Evolutionary conservation across 2,797 vertebrate species (phyloP).

Genomic region (Tachyglossus aculeatus): DNA sequence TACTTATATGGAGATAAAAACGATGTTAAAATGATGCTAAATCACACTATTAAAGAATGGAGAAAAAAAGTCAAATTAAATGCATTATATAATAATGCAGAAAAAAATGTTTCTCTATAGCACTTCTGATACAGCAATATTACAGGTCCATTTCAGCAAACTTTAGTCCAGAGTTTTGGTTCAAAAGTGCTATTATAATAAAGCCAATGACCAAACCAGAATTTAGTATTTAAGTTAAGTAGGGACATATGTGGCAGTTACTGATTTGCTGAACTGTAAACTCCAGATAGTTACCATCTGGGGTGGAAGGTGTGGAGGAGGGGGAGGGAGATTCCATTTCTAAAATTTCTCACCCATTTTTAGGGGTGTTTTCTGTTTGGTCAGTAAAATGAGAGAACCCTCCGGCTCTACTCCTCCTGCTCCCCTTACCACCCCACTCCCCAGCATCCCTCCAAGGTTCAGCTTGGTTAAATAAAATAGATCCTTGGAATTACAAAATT

Average conservation of each 20-base stretch:
- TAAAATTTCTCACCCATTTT: not conserved
- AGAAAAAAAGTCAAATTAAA: not conserved
- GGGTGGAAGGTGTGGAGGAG: not conserved
- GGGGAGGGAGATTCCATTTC: not conserved
- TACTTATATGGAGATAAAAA: not conserved
- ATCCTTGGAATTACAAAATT: not conserved
- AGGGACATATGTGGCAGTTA: constrained; percentile 14
- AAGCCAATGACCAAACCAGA: not conserved
- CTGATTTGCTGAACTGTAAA: constrained; percentile 32
- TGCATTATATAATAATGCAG: not conserved
- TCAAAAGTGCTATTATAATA: constrained; percentile 16
- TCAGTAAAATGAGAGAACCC: not conserved
- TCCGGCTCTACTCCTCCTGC: not conserved
- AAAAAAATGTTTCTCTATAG: not conserved
- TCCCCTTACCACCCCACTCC: not conserved
- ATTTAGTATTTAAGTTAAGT: not conserved
- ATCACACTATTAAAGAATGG: not conserved
- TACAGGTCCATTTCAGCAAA: constrained; percentile 12
- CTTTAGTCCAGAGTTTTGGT: constrained; percentile 36
- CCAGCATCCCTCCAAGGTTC: not conserved
- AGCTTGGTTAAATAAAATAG: not conserved
- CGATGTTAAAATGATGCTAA: not conserved
- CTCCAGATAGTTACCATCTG: constrained; percentile 3
- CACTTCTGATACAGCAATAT: not conserved
- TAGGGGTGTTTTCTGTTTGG: not conserved